phyloP scores from a whole-genome alignment of 2,888 invertebrate genomes.

The Nudaria mundana region DNA sequence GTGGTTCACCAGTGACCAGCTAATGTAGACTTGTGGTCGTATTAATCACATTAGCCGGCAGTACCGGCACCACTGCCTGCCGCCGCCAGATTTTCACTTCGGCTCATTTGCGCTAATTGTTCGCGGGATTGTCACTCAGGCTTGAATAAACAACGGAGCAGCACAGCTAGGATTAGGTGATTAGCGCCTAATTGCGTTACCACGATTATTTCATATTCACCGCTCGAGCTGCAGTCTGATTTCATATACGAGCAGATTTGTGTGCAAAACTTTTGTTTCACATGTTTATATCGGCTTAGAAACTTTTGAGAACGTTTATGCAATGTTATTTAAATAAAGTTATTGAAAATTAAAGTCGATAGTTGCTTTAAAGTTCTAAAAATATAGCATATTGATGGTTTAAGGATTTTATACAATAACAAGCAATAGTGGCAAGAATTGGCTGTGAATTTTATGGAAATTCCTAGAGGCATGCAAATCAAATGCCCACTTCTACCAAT shows the following conservation, averaged over 20 bases:
- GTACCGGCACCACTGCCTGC: constrained; percentile 36
- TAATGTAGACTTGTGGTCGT: constrained; percentile 67
- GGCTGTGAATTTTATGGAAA: too few species aligned
- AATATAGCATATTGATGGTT: too few species aligned
- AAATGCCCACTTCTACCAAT: too few species aligned
- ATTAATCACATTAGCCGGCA: constrained; percentile 72
- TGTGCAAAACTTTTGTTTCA: constrained; percentile 57
- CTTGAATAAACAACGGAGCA: constrained; percentile 79
- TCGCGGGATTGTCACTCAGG: constrained; percentile 80
- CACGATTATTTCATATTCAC: constrained; percentile 75
- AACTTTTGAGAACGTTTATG: constrained; percentile 7
- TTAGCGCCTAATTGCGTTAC: constrained; percentile 79
- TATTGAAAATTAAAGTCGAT: too few species aligned
- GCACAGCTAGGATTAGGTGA: constrained; percentile 79
- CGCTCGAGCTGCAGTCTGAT: constrained; percentile 71
- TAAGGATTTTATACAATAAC: too few species aligned
- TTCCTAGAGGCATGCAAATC: too few species aligned
- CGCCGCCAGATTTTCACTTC: constrained; percentile 78
- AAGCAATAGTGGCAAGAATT: too few species aligned
- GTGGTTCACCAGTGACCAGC: constrained; percentile 38
- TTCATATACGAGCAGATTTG: constrained; percentile 69
- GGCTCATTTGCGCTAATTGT: constrained; percentile 81
- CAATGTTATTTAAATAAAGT: too few species aligned
- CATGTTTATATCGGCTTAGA: constrained; percentile 32
- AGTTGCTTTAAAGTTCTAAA: too few species aligned